These are phyloP conservation scores for Platypus cylindrus DNA, from an alignment of 2,888 invertebrate species.

Conservation along the genomic window DNA sequence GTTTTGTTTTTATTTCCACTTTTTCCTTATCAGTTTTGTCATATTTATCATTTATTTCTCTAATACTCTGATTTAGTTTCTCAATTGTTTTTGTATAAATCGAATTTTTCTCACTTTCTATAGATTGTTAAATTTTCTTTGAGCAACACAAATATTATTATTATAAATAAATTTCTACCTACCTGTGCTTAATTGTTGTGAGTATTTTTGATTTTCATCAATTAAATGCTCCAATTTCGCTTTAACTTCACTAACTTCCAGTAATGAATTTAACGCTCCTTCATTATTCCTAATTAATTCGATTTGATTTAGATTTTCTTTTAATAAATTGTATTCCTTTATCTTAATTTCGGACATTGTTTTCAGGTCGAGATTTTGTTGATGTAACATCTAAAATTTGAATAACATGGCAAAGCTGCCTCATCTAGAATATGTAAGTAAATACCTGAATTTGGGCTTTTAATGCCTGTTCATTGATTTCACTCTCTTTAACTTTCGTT, in stretches of 20 bases:
- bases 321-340: conserved; percentile 36
- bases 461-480: conserved; percentile 42
- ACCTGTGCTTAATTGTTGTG: conserved; percentile 23
- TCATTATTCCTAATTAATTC: conserved; percentile 33
- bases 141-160: no score
- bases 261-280: conserved; percentile 28
- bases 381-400: conserved; percentile 29
- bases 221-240: conserved; percentile 45
- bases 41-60: conserved; percentile 43
- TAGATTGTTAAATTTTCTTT: no score
- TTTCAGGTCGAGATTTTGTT: conserved; percentile 31
- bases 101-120: no score
- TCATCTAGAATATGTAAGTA: no score
- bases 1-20: conserved; percentile 66
- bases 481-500: conserved; percentile 31
- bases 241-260: conserved; percentile 44
- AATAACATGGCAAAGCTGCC: conserved; percentile 1
- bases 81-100: no score
- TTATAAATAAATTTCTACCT: no score
- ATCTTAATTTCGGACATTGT: conserved; percentile 29
- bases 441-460: conserved; percentile 38
- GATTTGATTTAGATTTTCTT: conserved; percentile 36
- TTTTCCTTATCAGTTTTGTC: conserved; percentile 56
- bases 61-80: no score
- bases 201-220: conserved; percentile 39